Percentiles rank a stretch among this genome's conserved stretches.
Conservation (phyloP, 2,888 invertebrate genomes). For the Prostheceraeus crozeri region DNA sequence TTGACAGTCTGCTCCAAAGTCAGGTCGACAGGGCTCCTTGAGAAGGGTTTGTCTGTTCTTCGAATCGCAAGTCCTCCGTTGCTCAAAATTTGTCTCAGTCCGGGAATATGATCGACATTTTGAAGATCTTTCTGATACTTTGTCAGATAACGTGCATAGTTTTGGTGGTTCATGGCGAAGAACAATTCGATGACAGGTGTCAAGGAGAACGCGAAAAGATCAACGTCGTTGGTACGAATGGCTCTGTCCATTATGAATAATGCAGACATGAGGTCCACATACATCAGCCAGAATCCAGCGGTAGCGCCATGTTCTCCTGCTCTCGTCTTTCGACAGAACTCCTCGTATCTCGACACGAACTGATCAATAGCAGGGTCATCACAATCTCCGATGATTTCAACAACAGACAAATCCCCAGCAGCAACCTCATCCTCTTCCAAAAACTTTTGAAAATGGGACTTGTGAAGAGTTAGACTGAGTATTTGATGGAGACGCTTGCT, state of each 20-base stretch:
- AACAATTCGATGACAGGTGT: slow-evolving; percentile 38
- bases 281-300: slow-evolving; percentile 41
- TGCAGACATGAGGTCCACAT: slow-evolving; percentile 38
- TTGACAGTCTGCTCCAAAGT: slow-evolving; percentile 38
- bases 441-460: slow-evolving; percentile 40
- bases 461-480: slow-evolving; percentile 38
- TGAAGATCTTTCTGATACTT: slow-evolving; percentile 30
- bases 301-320: slow-evolving; percentile 40
- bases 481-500: slow-evolving; percentile 42
- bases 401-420: too few relatives aligned
- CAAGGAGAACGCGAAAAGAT: slow-evolving; percentile 37
- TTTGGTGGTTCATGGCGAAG: slow-evolving; percentile 40
- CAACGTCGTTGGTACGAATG: slow-evolving; percentile 40
- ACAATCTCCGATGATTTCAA: too few relatives aligned
- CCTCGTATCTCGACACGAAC: too few relatives aligned
- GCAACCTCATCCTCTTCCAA: slow-evolving; percentile 33
- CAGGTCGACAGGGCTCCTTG: slow-evolving; percentile 15
- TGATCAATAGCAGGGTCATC: too few relatives aligned
- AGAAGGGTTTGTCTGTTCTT: slow-evolving; percentile 25
- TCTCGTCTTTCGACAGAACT: slow-evolving; percentile 34
- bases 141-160: slow-evolving; percentile 42
- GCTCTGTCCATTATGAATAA: not conserved
- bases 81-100: slow-evolving; percentile 15
- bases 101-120: slow-evolving; percentile 17
- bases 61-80: slow-evolving; percentile 32